These are phyloP conservation scores for Halocaridina rubra DNA, from an alignment of 2,888 invertebrate species.

Conservation along the genomic window DNA sequence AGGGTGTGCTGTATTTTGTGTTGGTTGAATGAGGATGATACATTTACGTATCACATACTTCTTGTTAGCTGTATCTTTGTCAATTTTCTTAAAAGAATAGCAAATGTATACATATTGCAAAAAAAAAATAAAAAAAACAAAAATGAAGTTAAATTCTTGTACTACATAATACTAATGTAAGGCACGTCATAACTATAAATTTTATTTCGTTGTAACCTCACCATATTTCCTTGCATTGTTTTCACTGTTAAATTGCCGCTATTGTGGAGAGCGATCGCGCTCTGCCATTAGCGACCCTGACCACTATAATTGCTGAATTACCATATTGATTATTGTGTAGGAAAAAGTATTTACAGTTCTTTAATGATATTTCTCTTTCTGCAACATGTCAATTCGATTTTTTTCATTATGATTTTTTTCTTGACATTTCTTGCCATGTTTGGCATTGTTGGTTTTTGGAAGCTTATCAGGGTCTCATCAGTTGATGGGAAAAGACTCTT, in stretches of 20 bases:
- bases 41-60: constrained; percentile 59
- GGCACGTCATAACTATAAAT: constrained; percentile 41
- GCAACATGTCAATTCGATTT: constrained; percentile 41
- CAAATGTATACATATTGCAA: constrained; percentile 60
- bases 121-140: constrained; percentile 55
- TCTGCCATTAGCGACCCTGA: constrained; percentile 44
- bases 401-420: constrained; percentile 28
- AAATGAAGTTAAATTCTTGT: constrained; percentile 58
- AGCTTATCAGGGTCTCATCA: constrained; percentile 54
- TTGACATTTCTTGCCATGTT: constrained; percentile 39
- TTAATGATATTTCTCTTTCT: constrained; percentile 43
- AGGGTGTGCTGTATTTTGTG: constrained; percentile 57
- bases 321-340: constrained; percentile 52
- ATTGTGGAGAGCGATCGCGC: constrained; percentile 10
- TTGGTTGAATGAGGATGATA: constrained; percentile 56
- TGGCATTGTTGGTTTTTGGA: constrained; percentile 51
- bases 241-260: constrained; percentile 45
- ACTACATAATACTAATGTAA: constrained; percentile 60
- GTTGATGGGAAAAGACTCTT: constrained; percentile 37
- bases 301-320: constrained; percentile 45
- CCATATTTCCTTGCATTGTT: constrained; percentile 53
- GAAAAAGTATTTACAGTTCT: constrained; percentile 47
- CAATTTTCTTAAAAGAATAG: constrained; percentile 59
- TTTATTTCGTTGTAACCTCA: constrained; percentile 23
- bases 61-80: constrained; percentile 60